Base-by-base conservation (phyloP, 2,797 vertebrate genomes). In the Amazonetta brasiliensis region DNA sequence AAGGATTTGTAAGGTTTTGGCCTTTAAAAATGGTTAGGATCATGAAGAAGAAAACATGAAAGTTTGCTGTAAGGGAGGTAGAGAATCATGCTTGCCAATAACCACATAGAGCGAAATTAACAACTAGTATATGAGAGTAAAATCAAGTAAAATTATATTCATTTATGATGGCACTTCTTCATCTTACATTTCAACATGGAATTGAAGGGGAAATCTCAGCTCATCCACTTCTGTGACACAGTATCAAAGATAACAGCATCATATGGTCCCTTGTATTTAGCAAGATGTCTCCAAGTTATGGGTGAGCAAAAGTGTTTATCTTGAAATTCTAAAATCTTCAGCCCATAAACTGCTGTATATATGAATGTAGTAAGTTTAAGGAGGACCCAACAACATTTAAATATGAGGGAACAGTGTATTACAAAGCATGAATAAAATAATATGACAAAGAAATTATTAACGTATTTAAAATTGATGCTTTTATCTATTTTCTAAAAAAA, bases 1-100 rank as follows among this genome's bases (percentile, higher is more conserved):
- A 92, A 96, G 83, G 85, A 84, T 82, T 93, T 95, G 89, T 96
- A 94, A 90, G 52, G 52, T 91, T 96, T 94, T 96, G 87, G 94
- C 77, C 89, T 90, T 95, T 81, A 82, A 94, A 86, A 87, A 80
- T 90, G 55, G 31, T 54, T 88, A 67, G 25, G 55, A 91, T 30
- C 0, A 1, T 76, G 86, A 90, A 91, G 80, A 56, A 88, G 77
- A 90, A 83, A 95, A 94, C 85, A 92, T 50, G 77, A 79, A 78
- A 76, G n/a, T 82, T 84, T 90, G 52, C 74, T 77, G 84, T 86
- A 67, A 84, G 83, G 74, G 85, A 94, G 69, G 82, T 59, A 92
- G 20, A 90, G 35, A 88, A 46, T 62, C 87, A 35, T 25, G 37
- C 59, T 63, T 35, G 92, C 91, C 94, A 94, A 93, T 91, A 91